Evolutionary conservation across 2,113 vertebrate species (phyloP), one percentile per base, ranked within the genome.

Genomic region (Lamprologus lemairii): DNA sequence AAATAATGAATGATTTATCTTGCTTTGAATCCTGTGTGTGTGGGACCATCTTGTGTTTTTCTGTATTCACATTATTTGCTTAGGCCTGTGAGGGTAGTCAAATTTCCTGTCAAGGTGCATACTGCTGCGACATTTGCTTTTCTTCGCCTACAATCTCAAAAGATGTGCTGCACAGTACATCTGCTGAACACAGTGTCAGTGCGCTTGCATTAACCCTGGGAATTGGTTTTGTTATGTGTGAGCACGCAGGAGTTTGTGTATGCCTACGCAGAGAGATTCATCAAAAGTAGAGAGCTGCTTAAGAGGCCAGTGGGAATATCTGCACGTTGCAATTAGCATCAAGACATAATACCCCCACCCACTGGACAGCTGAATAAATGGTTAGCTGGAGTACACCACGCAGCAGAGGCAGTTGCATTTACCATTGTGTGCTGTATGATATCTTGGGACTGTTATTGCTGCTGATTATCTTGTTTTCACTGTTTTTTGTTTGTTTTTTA

Each of bases 321-420:
- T 93, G 93, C 92, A 90, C 89, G 68, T 94, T 92, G 93, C 93
- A 95, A 94, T 96, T 95, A 94, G 93, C 92, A 92, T 95, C 94
- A 95, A 95, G 92, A 93, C 85, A 92, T 94, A 93, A 94, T 94
- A 93, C 93, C 95, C 90, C 93, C 93, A 94, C 91, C 94, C 94
- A 94, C 92, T 94, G 95, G 95, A 95, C 92, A 94, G 92, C 92
- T 87, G 89, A 90, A 95, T 93, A 92, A 95, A 94, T 94, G 91
- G 87, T 91, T 86, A 91, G 51, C 85, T 57, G 45, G 88, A 90
- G 88, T 80, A 63, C 65, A 93, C 89, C 81, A 90, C 88, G 71
- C 90, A 91, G 87, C 90, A 86, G 82, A 93, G 84, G 83, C 87
- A 85, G 78, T 86, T 85, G 85, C 54, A 79, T 86, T 90, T 78